These are phyloP conservation scores for Cyclargus thomasi DNA, from an alignment of 1,140 invertebrate species.

Conservation along the genomic window DNA sequence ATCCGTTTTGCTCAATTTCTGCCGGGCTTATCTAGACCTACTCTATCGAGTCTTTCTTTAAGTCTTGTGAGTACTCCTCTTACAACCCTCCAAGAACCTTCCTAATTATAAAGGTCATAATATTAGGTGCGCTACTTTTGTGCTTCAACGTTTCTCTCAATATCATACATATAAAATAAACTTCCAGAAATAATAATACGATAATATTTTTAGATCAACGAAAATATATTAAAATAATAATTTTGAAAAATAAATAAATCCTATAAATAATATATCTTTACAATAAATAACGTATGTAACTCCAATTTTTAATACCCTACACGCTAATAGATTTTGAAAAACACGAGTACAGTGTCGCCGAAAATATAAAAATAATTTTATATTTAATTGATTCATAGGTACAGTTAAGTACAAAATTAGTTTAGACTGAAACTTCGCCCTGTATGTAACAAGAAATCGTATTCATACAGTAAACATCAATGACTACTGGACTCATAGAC, in stretches of 20 bases:
- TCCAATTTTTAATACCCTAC: background rate
- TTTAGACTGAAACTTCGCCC: background rate
- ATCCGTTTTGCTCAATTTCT: slow-evolving; percentile 5
- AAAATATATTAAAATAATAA: background rate
- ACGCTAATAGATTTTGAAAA: background rate
- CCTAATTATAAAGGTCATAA: slow-evolving; percentile 5
- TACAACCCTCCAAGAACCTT: background rate
- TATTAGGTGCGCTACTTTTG: slow-evolving; percentile 3
- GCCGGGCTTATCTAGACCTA: slow-evolving; percentile 8
- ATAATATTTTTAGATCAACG: background rate
- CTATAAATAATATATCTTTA: slow-evolving; percentile 3
- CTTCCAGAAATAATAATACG: background rate
- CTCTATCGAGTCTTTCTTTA: slow-evolving; percentile 12
- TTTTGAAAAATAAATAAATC: slow-evolving; percentile 9
- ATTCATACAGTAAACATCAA: background rate
- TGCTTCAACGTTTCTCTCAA: background rate
- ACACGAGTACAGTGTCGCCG: background rate
- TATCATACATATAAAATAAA: background rate
- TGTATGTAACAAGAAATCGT: background rate
- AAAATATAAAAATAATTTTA: slow-evolving; percentile 7
- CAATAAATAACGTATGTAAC: background rate
- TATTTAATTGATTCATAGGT: background rate
- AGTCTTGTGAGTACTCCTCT: slow-evolving; percentile 10
- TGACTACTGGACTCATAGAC: background rate
- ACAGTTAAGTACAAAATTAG: slow-evolving; percentile 9